Evolutionary conservation across 2,113 vertebrate genomes (phyloP), one percentile per base, ranked within the genome.

Genomic region (Elephas maximus): DNA sequence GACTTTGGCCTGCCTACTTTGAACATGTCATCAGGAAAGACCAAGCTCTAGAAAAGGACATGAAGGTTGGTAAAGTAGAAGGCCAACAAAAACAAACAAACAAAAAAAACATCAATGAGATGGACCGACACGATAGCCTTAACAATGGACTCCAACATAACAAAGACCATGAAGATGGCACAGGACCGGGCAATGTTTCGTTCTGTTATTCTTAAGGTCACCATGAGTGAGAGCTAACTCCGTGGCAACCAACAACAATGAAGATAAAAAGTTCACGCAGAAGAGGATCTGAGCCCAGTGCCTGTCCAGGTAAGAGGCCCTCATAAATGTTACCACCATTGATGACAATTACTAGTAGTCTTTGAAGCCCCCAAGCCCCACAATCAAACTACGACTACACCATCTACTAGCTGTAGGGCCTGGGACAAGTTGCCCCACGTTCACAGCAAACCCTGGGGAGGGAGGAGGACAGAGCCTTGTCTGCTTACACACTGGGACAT

Each of bases 251-350:
- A 60, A 60, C 18, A 62, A 62, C 60, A 62, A 3, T 14, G 78
- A 33, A 88, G 69, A 69, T 1, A 57, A n/a, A 28, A 45, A 4
- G 6, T 45, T 41, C 23, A 37, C 5, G 8, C 6, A 3, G 18
- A 41, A 45, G 24, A n/a, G 14, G 41, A 8, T 21, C 44, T 57
- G 5, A 53, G 41, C 17, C 21, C 63, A 37, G 60, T 24, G 23
- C 7, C 63, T 62, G 20, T 8, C 5, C 17, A 67, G 41, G 6
- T 0, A 33, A n/a, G 51, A n/a, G 33, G 18, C 12, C 0, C 57
- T 41, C 76, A 15, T 30, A 24, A 14, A 23, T 8, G 26, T 21
- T 24, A 44, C 41, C 12, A 44, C 21, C 33, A 45, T 57, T 2
- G 6, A 28, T 2, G 44, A 41, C 62, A 51, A 12, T 41, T n/a